Conservation (phyloP, 1,140 invertebrate genomes). For the Bombus huntii region DNA sequence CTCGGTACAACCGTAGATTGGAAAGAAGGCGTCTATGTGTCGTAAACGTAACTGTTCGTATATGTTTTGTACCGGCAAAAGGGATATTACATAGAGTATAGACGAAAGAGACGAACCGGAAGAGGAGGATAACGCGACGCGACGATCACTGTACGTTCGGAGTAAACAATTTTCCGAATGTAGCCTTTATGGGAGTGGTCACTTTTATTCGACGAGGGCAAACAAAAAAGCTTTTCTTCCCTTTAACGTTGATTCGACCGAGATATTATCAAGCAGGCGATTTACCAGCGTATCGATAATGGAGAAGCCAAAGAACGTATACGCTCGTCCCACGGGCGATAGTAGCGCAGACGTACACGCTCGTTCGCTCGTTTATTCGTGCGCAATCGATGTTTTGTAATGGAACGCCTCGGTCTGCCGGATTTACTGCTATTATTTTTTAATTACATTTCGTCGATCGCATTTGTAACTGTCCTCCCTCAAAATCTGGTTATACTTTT, state of each 20-base stretch:
- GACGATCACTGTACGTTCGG: neutral
- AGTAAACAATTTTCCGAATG: conserved; percentile 48
- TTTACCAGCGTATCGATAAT: conserved; percentile 33
- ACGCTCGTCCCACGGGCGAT: conserved; percentile 8
- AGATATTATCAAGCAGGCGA: conserved; percentile 24
- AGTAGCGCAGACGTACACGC: neutral
- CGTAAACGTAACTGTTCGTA: conserved; percentile 34
- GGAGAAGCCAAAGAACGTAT: conserved; percentile 3
- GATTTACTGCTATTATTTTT: conserved; percentile 61
- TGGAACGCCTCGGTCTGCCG: conserved; percentile 34
- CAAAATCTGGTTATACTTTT: conserved; percentile 50
- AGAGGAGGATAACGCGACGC: neutral
- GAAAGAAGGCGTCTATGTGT: neutral
- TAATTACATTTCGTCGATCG: conserved; percentile 60
- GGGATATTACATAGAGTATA: neutral
- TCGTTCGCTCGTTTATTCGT: neutral
- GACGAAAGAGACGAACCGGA: neutral
- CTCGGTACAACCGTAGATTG: neutral
- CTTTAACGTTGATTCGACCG: conserved; percentile 29
- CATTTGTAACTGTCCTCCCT: conserved; percentile 32
- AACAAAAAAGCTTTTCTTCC: neutral
- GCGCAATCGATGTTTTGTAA: conserved; percentile 44
- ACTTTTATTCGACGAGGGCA: conserved; percentile 14
- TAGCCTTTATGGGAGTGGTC: conserved; percentile 12
- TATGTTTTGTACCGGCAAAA: neutral